Evolutionary conservation across 30 jellyfish, hydroid and myxozoan genomes (phyloP), one percentile per base, ranked within the genome.

Genomic region (Aurelia sp.): DNA sequence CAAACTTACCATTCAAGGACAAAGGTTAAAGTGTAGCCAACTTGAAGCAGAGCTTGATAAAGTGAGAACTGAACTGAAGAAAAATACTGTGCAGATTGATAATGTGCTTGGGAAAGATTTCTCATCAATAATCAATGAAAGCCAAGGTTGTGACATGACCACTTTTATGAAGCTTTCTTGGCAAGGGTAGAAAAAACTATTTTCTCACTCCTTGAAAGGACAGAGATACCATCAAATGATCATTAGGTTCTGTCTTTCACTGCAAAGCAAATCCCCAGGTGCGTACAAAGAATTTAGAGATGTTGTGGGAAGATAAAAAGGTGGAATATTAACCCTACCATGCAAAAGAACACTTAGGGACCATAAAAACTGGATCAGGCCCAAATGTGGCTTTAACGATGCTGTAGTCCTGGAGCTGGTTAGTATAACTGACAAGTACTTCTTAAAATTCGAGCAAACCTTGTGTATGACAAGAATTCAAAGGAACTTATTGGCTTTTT

Each of bases 141-240:
- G 85, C 59, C 69, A 66, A 27, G 96, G 67, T 67, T 20, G 76
- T 13, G 80, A 74, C 74, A 60, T 86, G 69, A 67, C 98, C 27
- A 85, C 97, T 16, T 91, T 91, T 53, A 78, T 90, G 97, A 83
- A 82, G 69, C 70, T 90, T 21, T 90, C 82, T 74, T 91, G 98
- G 98, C 85, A 91, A 61, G 97, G 80, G 77, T 94, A 85, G 80
- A 73, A 68, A 68, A 85, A 78, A 55, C 51, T 27, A 21, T 17
- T 86, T 13, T 50, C 60, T 20, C 67, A 88, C 24, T 69, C 98
- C 1, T 40, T n/a, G 4, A 60, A 51, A 31, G 96, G 97, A 30
- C 74, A 40, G 17, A 72, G 95, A 24, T 92, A 92, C 83, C 91
- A 92, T 55, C 98, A 95, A 35, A 86, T 86, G 96, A 69, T 91